A percentile compares a stretch with the other conserved stretches of the same genome.
These are phyloP conservation scores for Platycheirus albimanus DNA, from an alignment of 2,888 invertebrate species.

Conservation along the genomic window DNA sequence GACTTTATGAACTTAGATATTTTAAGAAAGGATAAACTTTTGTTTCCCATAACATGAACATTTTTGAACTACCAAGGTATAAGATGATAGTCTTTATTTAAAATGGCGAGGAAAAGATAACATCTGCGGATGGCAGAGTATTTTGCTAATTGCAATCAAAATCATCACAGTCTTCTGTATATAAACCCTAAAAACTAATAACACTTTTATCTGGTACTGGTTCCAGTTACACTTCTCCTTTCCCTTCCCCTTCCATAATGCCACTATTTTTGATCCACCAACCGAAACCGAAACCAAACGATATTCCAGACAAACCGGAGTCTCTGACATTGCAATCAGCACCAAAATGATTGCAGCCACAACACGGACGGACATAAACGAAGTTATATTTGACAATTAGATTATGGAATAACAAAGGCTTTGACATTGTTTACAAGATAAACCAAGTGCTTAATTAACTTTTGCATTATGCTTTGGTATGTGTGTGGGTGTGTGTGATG, in stretches of 20 bases:
- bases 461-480: constrained; percentile 46
- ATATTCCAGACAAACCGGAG: neutral
- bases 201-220: constrained; percentile 7
- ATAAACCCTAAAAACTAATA: constrained; percentile 56
- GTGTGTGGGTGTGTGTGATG: constrained; percentile 15
- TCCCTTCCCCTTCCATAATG: too few species aligned
- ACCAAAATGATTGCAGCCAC: constrained; percentile 57
- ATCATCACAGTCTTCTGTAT: constrained; percentile 25
- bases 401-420: constrained; percentile 74
- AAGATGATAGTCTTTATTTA: too few species aligned
- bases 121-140: neutral
- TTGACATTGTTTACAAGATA: constrained; percentile 71
- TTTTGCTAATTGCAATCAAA: constrained; percentile 58
- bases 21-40: too few species aligned
- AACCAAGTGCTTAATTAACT: constrained; percentile 72
- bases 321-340: constrained; percentile 56
- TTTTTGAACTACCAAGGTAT: too few species aligned
- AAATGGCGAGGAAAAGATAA: constrained; percentile 32
- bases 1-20: too few species aligned
- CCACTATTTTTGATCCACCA: too few species aligned
- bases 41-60: too few species aligned
- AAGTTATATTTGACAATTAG: constrained; percentile 72
- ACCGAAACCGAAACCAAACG: too few species aligned
- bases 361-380: constrained; percentile 40
- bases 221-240: too few species aligned